phyloP scores from a whole-genome alignment of 2,888 invertebrate genomes.

The Epinotia nisella region DNA sequence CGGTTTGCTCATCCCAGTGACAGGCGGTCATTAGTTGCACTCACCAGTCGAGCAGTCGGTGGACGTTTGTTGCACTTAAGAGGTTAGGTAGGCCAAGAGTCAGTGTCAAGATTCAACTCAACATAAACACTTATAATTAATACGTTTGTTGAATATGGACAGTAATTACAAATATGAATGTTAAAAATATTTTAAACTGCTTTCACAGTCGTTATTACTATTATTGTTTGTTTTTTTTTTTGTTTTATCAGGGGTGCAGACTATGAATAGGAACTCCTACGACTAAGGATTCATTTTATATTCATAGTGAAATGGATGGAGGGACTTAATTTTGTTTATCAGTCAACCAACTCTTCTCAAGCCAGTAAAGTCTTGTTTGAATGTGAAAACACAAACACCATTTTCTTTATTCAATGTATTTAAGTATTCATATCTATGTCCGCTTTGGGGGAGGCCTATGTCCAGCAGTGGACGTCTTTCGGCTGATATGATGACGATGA shows the following conservation, averaged over 20 bases:
- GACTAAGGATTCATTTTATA: no score
- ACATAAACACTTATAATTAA: neutral
- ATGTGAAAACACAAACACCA: no score
- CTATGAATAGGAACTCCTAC: neutral
- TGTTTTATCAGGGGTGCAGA: neutral
- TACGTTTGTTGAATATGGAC: neutral
- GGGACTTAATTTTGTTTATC: no score
- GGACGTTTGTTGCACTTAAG: constrained; percentile 65
- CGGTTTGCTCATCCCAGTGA: constrained; percentile 41
- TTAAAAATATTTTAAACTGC: neutral
- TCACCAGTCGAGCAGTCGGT: constrained; percentile 56
- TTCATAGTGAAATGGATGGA: no score
- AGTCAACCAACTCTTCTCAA: no score
- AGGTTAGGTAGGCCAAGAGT: constrained; percentile 53
- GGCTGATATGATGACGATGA: no score
- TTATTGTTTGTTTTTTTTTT: no score
- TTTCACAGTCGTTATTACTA: neutral
- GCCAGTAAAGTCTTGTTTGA: no score
- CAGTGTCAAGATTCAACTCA: neutral
- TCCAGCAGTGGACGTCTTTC: no score
- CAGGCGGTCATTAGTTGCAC: constrained; percentile 62
- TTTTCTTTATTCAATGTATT: no score
- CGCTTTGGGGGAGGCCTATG: no score
- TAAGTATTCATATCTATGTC: no score
- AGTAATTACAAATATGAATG: neutral